Evolutionary conservation across 2,888 invertebrate species (phyloP).

Genomic region (Dolomedes plantarius): DNA sequence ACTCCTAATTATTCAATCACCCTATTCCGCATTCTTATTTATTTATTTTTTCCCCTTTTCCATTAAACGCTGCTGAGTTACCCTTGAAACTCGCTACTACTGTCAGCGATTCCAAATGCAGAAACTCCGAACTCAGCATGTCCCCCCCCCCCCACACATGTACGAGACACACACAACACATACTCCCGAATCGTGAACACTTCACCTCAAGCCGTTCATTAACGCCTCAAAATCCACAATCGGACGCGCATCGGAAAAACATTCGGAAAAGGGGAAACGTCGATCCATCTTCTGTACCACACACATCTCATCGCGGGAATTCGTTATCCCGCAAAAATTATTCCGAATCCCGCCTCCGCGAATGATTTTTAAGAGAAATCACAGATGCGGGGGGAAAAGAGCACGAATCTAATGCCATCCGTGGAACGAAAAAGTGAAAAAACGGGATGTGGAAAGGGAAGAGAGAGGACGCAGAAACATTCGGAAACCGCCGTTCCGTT

Average conservation of each 20-base stretch:
- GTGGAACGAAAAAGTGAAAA: background rate
- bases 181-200: background rate
- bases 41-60: background rate
- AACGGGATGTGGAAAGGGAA: background rate
- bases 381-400: background rate
- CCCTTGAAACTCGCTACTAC: background rate
- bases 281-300: conserved; percentile 10
- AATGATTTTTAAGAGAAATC: conserved; percentile 12
- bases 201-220: conserved; percentile 9
- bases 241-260: conserved; percentile 3
- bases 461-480: background rate
- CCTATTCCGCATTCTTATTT: no score
- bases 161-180: no score
- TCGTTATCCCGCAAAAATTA: background rate
- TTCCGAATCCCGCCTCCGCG: background rate
- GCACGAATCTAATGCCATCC: background rate
- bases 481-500: background rate
- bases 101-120: no score
- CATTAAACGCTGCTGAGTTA: background rate
- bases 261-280: background rate
- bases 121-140: no score
- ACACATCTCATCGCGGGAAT: background rate
- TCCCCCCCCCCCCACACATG: no score
- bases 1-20: background rate
- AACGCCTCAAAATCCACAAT: background rate